These are phyloP conservation scores for Mesocentrotus franciscanus DNA, from an alignment of 53 echinoderm and acorn worm genomes.

Conservation along the genomic window DNA sequence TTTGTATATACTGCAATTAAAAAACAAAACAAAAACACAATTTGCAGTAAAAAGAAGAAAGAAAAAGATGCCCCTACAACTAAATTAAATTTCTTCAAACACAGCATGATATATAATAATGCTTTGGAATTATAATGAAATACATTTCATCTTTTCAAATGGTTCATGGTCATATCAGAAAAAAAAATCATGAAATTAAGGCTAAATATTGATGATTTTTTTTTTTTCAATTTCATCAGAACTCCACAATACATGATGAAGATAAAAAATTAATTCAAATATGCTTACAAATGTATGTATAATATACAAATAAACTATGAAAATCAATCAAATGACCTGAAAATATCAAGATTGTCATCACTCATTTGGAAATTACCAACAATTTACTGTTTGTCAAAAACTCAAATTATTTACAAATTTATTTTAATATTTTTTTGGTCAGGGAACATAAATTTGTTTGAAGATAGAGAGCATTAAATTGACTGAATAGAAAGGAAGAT, in stretches of 20 bases:
- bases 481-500: background rate
- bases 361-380: background rate
- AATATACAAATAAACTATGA: background rate
- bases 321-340: background rate
- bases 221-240: background rate
- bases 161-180: background rate
- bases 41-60: background rate
- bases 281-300: background rate
- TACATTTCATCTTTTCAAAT: background rate
- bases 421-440: background rate
- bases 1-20: background rate
- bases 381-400: constrained; percentile 21
- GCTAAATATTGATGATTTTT: background rate
- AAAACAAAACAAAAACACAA: background rate
- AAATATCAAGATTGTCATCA: constrained; percentile 5
- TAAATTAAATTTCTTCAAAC: background rate
- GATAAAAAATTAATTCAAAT: background rate
- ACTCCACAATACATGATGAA: background rate
- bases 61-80: background rate
- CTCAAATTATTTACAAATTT: background rate
- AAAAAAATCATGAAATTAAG: background rate
- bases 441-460: background rate
- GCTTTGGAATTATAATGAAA: background rate
- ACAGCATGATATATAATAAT: background rate
- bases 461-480: background rate